Base-by-base conservation (phyloP, 2,113 vertebrate species). In the Phalacrocorax carbo region DNA sequence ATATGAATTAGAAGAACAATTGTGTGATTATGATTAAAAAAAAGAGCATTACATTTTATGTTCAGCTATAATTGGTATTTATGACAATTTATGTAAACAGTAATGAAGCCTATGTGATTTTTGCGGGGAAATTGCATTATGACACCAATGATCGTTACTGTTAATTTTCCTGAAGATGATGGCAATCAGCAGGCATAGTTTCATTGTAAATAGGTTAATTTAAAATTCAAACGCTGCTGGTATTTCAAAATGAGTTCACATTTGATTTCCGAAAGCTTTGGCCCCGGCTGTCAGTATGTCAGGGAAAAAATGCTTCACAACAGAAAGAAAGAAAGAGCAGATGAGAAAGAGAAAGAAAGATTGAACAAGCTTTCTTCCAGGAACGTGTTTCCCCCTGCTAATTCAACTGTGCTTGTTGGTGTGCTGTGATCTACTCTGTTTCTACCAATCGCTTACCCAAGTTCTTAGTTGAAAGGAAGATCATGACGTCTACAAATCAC, bases 11-110 rank as follows among this genome's bases (percentile, higher is more conserved):
- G 98, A 96, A 98, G 97, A 98, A 98, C 98, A 98, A 98, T 98
- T 95, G 97, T 98, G 98, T 98, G 98, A 98, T 98, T 98, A 98
- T 98, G 98, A 98, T 98, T 98, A 60, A 96, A 97, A 98, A 97
- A 98, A 98, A 97, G 96, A 98, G 97, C 98, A 98, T 98, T 98
- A 98, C 98, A 98, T 98, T 98, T 98, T 98, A 98, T 98, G 98
- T 98, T 98, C 97, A 97, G 95, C 96, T 97, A 98, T 98, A 98
- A 98, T 98, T 98, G 98, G 98, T 98, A 98, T 98, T 98, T 98
- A 98, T 98, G 98, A 98, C 98, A 98, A 98, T 98, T 98, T 98
- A 98, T 98, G 98, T 98, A 98, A 98, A 98, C 98, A 98, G 98
- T 98, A 98, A 98, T 98, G 98, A 98, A 98, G 98, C 96, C 98